phyloP scores from a whole-genome alignment of 2,888 invertebrate species.

The Leptopilina drosophilae region DNA sequence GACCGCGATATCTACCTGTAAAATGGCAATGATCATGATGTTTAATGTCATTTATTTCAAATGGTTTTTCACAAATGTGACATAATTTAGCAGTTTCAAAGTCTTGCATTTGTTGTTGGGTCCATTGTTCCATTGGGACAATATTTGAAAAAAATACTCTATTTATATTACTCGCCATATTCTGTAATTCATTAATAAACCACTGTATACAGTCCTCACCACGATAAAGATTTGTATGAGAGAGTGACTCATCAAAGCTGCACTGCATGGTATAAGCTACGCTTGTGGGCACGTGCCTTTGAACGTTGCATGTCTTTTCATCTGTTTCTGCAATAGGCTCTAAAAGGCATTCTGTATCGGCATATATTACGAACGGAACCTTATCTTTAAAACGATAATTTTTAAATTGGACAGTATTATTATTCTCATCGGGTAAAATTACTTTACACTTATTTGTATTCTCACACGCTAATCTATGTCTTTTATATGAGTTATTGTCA shows the following conservation, averaged over 20 bases:
- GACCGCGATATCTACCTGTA: no score
- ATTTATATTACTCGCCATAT: neutral
- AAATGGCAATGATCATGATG: no score
- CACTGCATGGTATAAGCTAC: neutral
- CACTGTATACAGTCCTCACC: neutral
- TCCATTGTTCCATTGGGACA: neutral
- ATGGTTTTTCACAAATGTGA: no score
- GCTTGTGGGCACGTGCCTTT: neutral
- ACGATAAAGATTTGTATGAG: neutral
- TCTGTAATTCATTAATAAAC: neutral
- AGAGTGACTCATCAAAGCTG: neutral
- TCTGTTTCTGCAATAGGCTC: neutral
- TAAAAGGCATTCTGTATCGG: no score
- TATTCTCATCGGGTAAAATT: neutral
- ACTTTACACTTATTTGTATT: neutral
- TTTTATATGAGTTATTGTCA: neutral
- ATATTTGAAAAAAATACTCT: neutral
- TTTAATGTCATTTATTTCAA: no score
- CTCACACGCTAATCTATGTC: neutral
- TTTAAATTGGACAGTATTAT: neutral
- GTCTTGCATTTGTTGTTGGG: no score
- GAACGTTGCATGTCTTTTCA: neutral
- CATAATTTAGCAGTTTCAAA: no score
- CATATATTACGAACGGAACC: no score
- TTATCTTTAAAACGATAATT: no score